A percentile compares a stretch with the other conserved stretches of the same genome.
phyloP scores from a whole-genome alignment of 2,113 vertebrate species.

The Pedetes capensis region DNA sequence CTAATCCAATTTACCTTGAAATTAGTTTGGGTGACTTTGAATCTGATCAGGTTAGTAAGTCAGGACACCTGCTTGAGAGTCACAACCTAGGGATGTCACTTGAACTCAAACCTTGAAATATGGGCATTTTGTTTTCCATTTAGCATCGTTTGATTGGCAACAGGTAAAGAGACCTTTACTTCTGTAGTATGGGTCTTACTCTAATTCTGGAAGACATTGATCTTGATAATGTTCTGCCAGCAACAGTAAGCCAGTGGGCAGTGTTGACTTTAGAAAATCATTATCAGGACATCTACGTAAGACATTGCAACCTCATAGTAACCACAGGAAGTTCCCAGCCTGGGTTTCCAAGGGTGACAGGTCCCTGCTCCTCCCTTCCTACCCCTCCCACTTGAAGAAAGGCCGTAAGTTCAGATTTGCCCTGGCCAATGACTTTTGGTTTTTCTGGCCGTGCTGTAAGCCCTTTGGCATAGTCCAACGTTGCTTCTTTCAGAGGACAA shows the following conservation, averaged over 20 bases:
- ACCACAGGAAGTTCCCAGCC: slow-evolving; percentile 7
- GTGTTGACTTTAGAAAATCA: not conserved
- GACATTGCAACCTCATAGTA: not conserved
- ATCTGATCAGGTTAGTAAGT: not conserved
- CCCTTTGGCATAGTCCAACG: slow-evolving; percentile 15
- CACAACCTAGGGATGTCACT: not conserved
- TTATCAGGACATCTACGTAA: not conserved
- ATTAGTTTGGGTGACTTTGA: slow-evolving; percentile 5
- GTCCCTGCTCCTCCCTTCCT: slow-evolving; percentile 18
- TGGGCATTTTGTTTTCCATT: not conserved
- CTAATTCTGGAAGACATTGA: not conserved
- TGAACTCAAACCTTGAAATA: not conserved
- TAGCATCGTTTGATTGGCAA: not conserved
- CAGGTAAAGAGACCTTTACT: not conserved
- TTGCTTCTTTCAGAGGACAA: slow-evolving; percentile 45
- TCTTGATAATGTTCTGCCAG: not conserved
- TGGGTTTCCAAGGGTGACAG: slow-evolving; percentile 31
- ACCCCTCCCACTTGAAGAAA: slow-evolving; percentile 27
- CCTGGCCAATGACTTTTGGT: not conserved
- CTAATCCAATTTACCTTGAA: slow-evolving; percentile 3
- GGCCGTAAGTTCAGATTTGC: slow-evolving; percentile 40
- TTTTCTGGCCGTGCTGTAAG: not conserved
- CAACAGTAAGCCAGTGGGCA: not conserved
- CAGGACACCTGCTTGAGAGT: slow-evolving; percentile 15
- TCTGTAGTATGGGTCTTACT: not conserved